A percentile compares a stretch with the other conserved stretches of the same genome.
These are phyloP conservation scores for Lissocephala sabroskyi DNA, from an alignment of 2,888 invertebrate species.

Conservation along the genomic window DNA sequence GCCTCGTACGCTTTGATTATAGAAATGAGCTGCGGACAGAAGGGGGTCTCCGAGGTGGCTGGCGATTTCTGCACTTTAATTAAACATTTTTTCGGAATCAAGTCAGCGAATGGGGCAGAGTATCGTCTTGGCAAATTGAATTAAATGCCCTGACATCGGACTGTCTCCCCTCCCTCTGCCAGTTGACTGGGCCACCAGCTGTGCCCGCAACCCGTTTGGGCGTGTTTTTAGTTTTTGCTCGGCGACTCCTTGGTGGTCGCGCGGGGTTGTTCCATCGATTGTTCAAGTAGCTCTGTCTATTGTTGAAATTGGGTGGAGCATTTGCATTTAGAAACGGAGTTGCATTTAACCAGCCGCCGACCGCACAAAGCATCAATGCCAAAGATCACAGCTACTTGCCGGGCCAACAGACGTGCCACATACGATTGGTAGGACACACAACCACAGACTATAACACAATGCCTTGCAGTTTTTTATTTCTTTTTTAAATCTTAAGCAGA, in stretches of 20 bases:
- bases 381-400: slow-evolving; percentile 23
- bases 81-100: slow-evolving; percentile 25
- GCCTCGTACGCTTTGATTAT: background rate
- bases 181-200: background rate
- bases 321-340: slow-evolving; percentile 11
- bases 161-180: background rate
- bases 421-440: too few species aligned
- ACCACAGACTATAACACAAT: too few species aligned
- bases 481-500: too few species aligned
- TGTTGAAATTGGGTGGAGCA: slow-evolving; percentile 54
- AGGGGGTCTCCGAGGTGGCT: too few species aligned
- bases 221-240: slow-evolving; percentile 15
- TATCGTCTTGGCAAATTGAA: slow-evolving; percentile 1
- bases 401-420: too few species aligned
- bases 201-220: slow-evolving; percentile 18
- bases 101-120: slow-evolving; percentile 5
- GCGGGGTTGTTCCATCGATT: slow-evolving; percentile 4
- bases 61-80: slow-evolving; percentile 25
- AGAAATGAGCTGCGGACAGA: background rate
- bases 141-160: slow-evolving; percentile 1
- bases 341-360: slow-evolving; percentile 1
- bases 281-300: slow-evolving; percentile 15
- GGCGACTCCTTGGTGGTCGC: slow-evolving; percentile 44
- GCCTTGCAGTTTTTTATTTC: too few species aligned
- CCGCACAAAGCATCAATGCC: slow-evolving; percentile 33